These are phyloP conservation scores for Pogonocichla stellata DNA, from an alignment of 2,113 vertebrate genomes.

Conservation along the genomic window DNA sequence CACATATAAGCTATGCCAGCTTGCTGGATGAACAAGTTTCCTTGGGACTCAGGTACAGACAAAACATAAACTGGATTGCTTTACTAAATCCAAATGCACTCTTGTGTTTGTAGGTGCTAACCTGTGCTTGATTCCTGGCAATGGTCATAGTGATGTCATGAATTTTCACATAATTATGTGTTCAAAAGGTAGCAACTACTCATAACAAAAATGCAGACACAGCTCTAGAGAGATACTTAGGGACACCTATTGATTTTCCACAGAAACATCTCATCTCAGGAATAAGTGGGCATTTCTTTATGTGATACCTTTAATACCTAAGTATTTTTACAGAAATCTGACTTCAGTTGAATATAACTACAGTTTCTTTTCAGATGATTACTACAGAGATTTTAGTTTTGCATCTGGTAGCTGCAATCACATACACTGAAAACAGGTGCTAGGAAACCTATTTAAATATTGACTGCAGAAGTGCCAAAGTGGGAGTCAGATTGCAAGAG, in stretches of 20 bases:
- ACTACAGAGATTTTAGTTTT: not conserved
- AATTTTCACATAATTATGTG: not conserved
- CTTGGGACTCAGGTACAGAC: not conserved
- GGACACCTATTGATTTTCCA: not conserved
- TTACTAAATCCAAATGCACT: not conserved
- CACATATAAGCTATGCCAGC: fast-evolving
- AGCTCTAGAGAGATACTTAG: not conserved
- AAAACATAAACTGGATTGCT: not conserved
- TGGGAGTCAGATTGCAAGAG: not conserved
- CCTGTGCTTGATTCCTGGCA: not conserved
- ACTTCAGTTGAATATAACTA: not conserved
- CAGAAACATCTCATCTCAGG: not conserved
- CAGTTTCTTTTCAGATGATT: not conserved
- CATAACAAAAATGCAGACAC: not conserved
- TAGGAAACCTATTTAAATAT: slow-evolving; percentile 4
- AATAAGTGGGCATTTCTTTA: not conserved
- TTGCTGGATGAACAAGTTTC: not conserved
- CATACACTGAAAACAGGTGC: not conserved
- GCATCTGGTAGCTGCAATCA: not conserved
- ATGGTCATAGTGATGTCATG: not conserved
- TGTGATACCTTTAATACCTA: not conserved
- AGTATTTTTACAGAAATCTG: not conserved
- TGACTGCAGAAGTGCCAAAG: not conserved
- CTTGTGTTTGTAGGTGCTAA: not conserved
- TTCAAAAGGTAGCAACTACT: not conserved